A percentile compares a stretch with the other conserved stretches of the same genome.
phyloP scores from a whole-genome alignment of 1,140 invertebrate species.

The Andricus grossulariae region DNA sequence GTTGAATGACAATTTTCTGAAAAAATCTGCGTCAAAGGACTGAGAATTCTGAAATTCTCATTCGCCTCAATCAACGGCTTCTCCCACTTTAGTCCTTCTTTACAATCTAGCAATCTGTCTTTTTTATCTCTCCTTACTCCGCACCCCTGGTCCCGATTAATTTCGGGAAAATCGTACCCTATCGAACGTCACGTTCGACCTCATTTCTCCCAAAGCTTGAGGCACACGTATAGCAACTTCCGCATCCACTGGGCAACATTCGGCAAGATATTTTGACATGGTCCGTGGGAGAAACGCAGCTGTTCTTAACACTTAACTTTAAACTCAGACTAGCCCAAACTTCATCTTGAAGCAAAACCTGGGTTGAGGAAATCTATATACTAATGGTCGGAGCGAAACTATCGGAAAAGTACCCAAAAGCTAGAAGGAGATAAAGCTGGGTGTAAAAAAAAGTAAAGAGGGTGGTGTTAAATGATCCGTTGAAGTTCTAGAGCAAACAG shows the following conservation, averaged over 20 bases:
- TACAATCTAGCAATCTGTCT: background rate
- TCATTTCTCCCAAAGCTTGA: constrained; percentile 33
- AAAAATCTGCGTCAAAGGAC: background rate
- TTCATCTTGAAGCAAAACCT: constrained; percentile 13
- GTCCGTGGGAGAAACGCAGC: constrained; percentile 9
- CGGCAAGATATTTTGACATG: constrained; percentile 9
- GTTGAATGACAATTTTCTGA: background rate
- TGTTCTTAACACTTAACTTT: constrained; percentile 14
- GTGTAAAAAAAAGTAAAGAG: background rate
- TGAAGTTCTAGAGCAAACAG: too few relatives aligned
- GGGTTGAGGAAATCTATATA: background rate
- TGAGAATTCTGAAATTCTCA: background rate
- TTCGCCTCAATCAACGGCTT: background rate
- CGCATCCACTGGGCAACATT: background rate
- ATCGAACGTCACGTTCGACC: constrained; percentile 45
- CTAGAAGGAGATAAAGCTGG: background rate
- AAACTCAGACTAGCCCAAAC: constrained; percentile 21
- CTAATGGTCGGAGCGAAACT: constrained; percentile 22
- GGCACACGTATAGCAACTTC: constrained; percentile 33
- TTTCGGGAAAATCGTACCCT: constrained; percentile 34
- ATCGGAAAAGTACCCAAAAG: constrained; percentile 18
- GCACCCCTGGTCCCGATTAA: constrained; percentile 12
- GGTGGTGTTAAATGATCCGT: background rate
- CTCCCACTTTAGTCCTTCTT: background rate
- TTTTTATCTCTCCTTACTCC: constrained; percentile 13